Conservation (phyloP, 1,140 invertebrate genomes). For the Hetaerina americana region DNA sequence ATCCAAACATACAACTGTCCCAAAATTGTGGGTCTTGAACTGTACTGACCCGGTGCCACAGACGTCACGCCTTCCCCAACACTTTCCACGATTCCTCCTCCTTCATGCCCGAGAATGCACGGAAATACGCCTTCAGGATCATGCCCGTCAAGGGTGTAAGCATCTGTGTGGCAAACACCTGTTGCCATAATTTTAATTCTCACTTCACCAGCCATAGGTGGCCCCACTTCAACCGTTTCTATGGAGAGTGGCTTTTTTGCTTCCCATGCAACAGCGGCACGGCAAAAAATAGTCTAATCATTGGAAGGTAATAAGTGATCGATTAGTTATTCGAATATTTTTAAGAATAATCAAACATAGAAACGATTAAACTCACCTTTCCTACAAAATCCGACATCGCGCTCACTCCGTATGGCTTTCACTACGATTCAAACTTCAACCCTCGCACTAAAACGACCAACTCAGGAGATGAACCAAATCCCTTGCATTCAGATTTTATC, state of each 20-base stretch:
- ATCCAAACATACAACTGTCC: no score
- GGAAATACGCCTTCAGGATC: constrained; percentile 94
- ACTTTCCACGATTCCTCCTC: constrained; percentile 90
- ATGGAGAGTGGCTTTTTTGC: constrained; percentile 72
- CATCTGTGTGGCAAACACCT: constrained; percentile 96
- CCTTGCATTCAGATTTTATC: no score
- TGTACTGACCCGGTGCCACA: constrained; percentile 54
- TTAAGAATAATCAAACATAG: no score
- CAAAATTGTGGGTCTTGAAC: no score
- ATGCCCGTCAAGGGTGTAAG: constrained; percentile 80
- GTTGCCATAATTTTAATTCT: constrained; percentile 67
- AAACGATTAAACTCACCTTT: no score
- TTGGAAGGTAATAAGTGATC: no score
- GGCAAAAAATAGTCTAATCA: constrained; percentile 64
- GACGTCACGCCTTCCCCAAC: constrained; percentile 84
- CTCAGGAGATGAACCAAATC: no score
- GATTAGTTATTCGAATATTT: no score
- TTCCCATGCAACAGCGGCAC: constrained; percentile 85
- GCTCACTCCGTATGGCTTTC: no score
- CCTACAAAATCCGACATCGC: no score
- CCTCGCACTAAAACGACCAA: no score
- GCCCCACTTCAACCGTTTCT: constrained; percentile 88
- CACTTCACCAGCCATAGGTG: constrained; percentile 73
- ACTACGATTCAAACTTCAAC: no score
- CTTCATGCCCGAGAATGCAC: constrained; percentile 86